Evolutionary conservation across 1,140 invertebrate genomes (phyloP).

Genomic region (Leptopilina boulardi): DNA sequence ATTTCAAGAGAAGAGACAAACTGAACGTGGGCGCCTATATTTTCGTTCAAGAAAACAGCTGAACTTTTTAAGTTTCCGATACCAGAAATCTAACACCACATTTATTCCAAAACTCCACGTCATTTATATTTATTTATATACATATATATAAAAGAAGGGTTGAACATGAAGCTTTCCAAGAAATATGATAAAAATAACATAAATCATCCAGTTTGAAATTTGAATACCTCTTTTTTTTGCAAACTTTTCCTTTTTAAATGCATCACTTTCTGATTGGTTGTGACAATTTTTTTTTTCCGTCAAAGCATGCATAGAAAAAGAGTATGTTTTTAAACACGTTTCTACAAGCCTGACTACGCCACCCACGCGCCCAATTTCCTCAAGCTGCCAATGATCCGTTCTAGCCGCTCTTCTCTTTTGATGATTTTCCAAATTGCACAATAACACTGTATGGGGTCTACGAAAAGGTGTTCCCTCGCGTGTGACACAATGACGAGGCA

Average conservation of each 20-base stretch:
- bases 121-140: constrained; percentile 49
- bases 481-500: constrained; percentile 60
- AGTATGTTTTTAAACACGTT: constrained; percentile 25
- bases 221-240: no score
- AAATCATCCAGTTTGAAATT: neutral
- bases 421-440: constrained; percentile 63
- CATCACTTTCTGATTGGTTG: neutral
- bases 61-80: constrained; percentile 40
- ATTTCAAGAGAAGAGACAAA: constrained; percentile 29
- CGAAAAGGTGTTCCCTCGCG: constrained; percentile 64
- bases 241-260: neutral
- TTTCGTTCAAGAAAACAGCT: constrained; percentile 31
- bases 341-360: constrained; percentile 55
- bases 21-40: constrained; percentile 44
- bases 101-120: constrained; percentile 50
- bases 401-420: constrained; percentile 44
- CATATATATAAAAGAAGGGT: constrained; percentile 48
- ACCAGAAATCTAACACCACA: constrained; percentile 54
- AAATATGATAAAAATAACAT: neutral
- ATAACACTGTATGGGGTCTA: constrained; percentile 72
- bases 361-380: constrained; percentile 65
- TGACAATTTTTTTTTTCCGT: neutral
- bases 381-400: constrained; percentile 56
- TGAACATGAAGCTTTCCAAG: constrained; percentile 24
- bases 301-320: neutral